Evolutionary conservation across 2,113 vertebrate genomes (phyloP).

Genomic region (Cynocephalus volans): DNA sequence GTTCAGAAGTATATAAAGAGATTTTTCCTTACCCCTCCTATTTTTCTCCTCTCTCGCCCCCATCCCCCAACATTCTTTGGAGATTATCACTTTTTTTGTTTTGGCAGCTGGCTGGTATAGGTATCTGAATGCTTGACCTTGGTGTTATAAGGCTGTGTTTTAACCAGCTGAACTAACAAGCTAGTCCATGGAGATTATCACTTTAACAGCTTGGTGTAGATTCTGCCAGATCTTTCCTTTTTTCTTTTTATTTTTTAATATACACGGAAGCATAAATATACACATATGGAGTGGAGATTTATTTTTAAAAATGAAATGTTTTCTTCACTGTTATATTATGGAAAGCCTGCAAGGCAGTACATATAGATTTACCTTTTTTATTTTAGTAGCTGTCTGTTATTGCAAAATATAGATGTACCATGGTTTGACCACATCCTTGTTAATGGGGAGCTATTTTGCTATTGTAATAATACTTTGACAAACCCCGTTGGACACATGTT

Average conservation of each 20-base stretch:
- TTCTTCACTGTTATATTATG: conserved; percentile 15
- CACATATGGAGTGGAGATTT: background rate
- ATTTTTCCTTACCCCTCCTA: background rate
- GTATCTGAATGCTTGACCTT: too few relatives aligned
- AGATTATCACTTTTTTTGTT: background rate
- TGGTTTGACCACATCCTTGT: background rate
- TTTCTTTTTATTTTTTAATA: background rate
- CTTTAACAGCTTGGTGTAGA: background rate
- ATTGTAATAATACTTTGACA: background rate
- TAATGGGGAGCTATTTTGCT: background rate
- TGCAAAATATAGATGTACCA: background rate
- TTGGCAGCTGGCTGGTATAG: too few relatives aligned
- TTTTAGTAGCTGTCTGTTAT: background rate
- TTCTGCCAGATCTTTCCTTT: background rate
- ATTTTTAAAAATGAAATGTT: conserved; percentile 16
- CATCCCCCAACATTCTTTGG: background rate
- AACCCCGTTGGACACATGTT: background rate
- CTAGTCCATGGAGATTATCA: background rate
- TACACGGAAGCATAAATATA: background rate
- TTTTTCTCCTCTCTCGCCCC: background rate
- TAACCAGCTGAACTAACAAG: too few relatives aligned
- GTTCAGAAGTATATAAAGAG: background rate
- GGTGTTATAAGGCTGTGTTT: too few relatives aligned
- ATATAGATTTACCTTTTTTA: background rate
- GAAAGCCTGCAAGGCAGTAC: background rate